Evolutionary conservation across 2,113 vertebrate genomes (phyloP), one percentile per base, ranked within the genome.

Genomic region (Ctenodactylus gundi): DNA sequence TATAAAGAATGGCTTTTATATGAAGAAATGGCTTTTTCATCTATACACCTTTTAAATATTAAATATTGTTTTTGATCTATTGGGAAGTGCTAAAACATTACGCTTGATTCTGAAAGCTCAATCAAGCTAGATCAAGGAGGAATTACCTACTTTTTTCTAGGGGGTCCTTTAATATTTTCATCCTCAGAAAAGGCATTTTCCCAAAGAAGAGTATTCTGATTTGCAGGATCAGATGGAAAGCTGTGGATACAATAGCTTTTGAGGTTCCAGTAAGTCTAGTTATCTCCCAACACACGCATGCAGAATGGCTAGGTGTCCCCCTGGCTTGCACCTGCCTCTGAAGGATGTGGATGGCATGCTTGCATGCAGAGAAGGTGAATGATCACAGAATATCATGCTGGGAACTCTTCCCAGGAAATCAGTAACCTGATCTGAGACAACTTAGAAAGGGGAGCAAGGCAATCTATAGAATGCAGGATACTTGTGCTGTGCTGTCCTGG

Each of bases 41-140:
- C 39, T 91, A 57, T 44, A 27, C 29, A 60, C n/a, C 82, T 80
- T 76, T 87, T 60, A 97, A 95, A 92, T 85, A 75, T 97, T 34
- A 77, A 90, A 85, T 98, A 98, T 97, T 97, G 98, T 98, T 99
- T 98, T 96, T 97, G 90, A 97, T 97, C 94, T 97, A 87, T 36
- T 92, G 97, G 97, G 96, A 97, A 96, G 97, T 97, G 97, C 91
- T 92, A 95, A 95, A 95, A 81, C 94, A 97, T 97, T 94, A 94
- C 81, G 97, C 85, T 97, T 98, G 97, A 98, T 98, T 97, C 97
- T 96, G 72, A 96, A 97, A 96, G 94, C 96, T 98, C 96, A 97
- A 97, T 98, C 98, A 90, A 97, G 98, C 97, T 97, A 68, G 98
- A 98, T 98, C 97, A 98, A 98, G 98, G 96, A 98, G 98, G 57